Evolutionary conservation across 2,797 vertebrate genomes (phyloP), one percentile per base, ranked within the genome.

Genomic region (Etheostoma nigrum): DNA sequence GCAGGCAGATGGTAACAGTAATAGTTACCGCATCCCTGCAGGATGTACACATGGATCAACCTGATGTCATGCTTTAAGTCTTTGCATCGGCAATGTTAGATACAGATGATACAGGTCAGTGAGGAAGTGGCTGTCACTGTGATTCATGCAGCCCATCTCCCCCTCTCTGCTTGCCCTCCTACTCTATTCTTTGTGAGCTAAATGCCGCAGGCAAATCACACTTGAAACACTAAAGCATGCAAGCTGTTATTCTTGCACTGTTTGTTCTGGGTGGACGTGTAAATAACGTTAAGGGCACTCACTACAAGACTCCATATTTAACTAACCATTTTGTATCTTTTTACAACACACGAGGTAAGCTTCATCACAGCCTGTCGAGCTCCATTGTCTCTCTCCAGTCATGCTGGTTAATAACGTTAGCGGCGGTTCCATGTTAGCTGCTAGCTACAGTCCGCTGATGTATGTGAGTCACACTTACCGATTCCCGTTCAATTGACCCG

Each of bases 341-440:
- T 55, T 59, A 11, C 5, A 57, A 42, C 21, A 62, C 48, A 52
- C 0, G 7, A 42, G 36, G 72, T 53, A 21, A 63, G 53, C 79
- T 79, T 74, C 86, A 85, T 83, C 79, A 36, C 79, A 60, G 73
- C 68, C 72, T 1, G 54, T 74, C 75, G 70, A 64, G 55, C 79
- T 83, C 89, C 72, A 89, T 94, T 94, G 92, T 91, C 80, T 82
- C 52, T 40, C 71, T 75, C 49, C 86, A 77, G 64, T 74, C 86
- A 84, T 48, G 86, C 89, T 66, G 68, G 48, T 45, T 70, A 54
- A 72, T 15, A 67, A 47, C 45, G 45, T 51, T 76, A 82, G 30
- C 74, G n/a, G 76, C 54, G 6, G 73, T 70, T 51, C 52, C 25
- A 4, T 16, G 89, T 65, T 88, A 85, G 84, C 82, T 40, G 72